These are phyloP conservation scores for Poecilia velifera DNA, from an alignment of 2,797 vertebrate species.

Conservation along the genomic window DNA sequence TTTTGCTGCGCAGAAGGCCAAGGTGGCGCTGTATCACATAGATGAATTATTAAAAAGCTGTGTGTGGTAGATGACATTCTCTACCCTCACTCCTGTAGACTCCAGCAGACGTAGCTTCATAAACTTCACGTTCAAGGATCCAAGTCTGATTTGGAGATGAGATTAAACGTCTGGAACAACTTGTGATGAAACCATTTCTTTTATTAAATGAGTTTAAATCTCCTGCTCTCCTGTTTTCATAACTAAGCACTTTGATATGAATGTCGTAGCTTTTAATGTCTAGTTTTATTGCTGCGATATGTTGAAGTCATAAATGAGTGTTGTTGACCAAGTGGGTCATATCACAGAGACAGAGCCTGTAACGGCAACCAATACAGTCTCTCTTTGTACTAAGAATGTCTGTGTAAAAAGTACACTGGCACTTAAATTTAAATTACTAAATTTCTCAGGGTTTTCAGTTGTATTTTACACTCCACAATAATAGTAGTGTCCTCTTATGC, in stretches of 20 bases:
- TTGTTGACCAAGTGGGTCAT: neutral
- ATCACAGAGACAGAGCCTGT: neutral
- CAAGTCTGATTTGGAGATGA: neutral
- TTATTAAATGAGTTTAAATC: neutral
- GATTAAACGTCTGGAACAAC: neutral
- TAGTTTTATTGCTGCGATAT: neutral
- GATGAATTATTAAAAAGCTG: slow-evolving; percentile 80
- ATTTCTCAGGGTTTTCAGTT: neutral
- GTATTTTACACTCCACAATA: neutral
- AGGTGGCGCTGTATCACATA: slow-evolving; percentile 63
- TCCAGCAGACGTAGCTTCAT: slow-evolving; percentile 64
- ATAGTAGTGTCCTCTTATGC: neutral
- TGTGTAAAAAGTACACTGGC: neutral
- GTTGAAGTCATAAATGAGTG: neutral
- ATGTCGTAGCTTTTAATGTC: neutral
- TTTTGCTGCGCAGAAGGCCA: slow-evolving; percentile 68
- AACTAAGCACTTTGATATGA: neutral
- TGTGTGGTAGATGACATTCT: slow-evolving; percentile 73
- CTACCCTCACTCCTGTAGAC: slow-evolving; percentile 61
- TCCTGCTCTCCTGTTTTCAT: neutral
- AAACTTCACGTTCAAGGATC: neutral
- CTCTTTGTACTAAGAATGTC: neutral
- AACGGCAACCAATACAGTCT: neutral
- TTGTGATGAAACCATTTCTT: neutral
- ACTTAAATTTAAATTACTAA: neutral